phyloP scores from a whole-genome alignment of 2,888 invertebrate species.

The Crioceris asparagi region DNA sequence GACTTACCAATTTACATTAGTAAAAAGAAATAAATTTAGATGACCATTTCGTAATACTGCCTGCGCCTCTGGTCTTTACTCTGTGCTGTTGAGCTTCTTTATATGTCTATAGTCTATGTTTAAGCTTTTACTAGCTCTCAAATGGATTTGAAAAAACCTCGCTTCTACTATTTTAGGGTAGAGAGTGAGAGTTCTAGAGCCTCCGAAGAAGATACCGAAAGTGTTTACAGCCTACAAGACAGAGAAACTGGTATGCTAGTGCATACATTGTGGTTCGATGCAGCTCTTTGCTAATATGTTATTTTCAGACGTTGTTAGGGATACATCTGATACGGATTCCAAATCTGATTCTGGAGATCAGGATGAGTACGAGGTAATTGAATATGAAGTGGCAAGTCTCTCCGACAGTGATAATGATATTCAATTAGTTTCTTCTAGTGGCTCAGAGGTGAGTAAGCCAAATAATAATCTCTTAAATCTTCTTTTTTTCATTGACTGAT shows the following conservation, averaged over 20 bases:
- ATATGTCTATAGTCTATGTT: too few species aligned
- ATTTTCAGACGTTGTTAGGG: conserved; percentile 35
- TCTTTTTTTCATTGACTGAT: too few species aligned
- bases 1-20: too few species aligned
- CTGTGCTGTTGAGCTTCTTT: too few species aligned
- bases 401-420: conserved; percentile 29
- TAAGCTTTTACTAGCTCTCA: conserved; percentile 13
- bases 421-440: conserved; percentile 42
- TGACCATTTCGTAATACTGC: too few species aligned
- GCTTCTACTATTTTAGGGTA: conserved; percentile 29
- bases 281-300: too few species aligned
- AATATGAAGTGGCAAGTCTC: conserved; percentile 41
- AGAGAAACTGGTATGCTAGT: conserved; percentile 57
- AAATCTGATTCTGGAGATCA: conserved; percentile 18
- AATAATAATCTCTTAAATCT: neutral
- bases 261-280: too few species aligned
- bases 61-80: too few species aligned
- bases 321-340: conserved; percentile 35
- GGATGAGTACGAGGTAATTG: conserved; percentile 28
- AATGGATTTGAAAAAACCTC: conserved; percentile 20
- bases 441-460: conserved; percentile 40
- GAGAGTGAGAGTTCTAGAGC: conserved; percentile 38
- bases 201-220: conserved; percentile 41
- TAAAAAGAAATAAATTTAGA: too few species aligned
- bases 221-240: conserved; percentile 51